A percentile compares a stretch with the other conserved stretches of the same genome.
Evolutionary conservation across 2,888 invertebrate genomes (phyloP).

Genomic region (Apocheima hispidaria): DNA sequence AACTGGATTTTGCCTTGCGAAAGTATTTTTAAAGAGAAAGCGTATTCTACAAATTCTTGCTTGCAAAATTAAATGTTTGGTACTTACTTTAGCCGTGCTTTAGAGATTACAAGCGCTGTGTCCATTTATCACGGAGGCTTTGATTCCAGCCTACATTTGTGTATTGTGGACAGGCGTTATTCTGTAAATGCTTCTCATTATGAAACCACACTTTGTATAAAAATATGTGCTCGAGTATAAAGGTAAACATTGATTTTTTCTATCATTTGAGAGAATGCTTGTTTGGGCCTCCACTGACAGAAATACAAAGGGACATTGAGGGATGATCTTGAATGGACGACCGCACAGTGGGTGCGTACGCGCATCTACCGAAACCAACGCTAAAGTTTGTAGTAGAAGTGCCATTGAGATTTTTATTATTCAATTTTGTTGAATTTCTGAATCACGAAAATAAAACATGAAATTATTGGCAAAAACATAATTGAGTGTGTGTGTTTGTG

Average conservation of each 20-base stretch:
- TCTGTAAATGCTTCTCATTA: conserved; percentile 84
- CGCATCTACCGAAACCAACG: conserved; percentile 41
- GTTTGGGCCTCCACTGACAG: conserved; percentile 82
- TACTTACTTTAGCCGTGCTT: conserved; percentile 59
- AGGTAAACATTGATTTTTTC: conserved; percentile 84
- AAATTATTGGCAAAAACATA: too few species aligned
- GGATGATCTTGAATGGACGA: conserved; percentile 78
- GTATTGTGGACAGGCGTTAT: conserved; percentile 82
- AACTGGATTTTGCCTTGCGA: conserved; percentile 10
- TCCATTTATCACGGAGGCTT: conserved; percentile 77
- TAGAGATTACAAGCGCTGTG: conserved; percentile 41
- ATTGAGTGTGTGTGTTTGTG: too few species aligned
- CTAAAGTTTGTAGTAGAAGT: conserved; percentile 28
- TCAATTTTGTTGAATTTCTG: background rate
- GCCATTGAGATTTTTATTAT: background rate
- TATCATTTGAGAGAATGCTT: conserved; percentile 76
- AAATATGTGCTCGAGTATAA: conserved; percentile 84
- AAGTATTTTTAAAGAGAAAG: conserved; percentile 10
- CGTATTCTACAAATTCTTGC: background rate
- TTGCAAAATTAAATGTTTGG: conserved; percentile 22
- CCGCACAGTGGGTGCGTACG: conserved; percentile 79
- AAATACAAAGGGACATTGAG: conserved; percentile 78
- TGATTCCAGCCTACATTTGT: conserved; percentile 76
- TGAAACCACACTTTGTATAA: conserved; percentile 82
- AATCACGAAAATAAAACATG: background rate